These are phyloP conservation scores for Agrochola lychnidis DNA, from an alignment of 2,888 invertebrate species.

Conservation along the genomic window DNA sequence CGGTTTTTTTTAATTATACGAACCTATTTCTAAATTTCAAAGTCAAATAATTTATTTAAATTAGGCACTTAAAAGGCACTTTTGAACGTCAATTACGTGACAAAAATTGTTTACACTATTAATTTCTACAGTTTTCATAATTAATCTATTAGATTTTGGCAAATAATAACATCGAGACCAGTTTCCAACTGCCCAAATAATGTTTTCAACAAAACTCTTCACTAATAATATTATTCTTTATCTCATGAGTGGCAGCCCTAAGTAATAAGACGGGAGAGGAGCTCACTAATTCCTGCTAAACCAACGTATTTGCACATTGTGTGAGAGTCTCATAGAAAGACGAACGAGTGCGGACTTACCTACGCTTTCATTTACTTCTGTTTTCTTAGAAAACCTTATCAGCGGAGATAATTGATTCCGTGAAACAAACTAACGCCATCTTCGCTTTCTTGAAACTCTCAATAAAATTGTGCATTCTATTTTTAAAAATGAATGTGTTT, in stretches of 20 bases:
- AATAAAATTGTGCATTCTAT: not conserved
- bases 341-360: conserved; percentile 50
- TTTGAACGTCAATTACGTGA: too few relatives aligned
- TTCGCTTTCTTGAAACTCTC: not conserved
- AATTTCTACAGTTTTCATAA: not conserved
- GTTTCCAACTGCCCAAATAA: not conserved
- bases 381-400: conserved; percentile 54
- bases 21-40: too few relatives aligned
- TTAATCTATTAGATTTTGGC: not conserved
- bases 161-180: not conserved
- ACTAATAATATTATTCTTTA: not conserved
- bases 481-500: not conserved
- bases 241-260: conserved; percentile 35
- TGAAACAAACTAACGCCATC: conserved; percentile 1
- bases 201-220: not conserved
- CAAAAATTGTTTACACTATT: too few relatives aligned
- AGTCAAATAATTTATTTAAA: too few relatives aligned
- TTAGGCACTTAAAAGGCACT: too few relatives aligned
- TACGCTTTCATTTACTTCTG: conserved; percentile 38
- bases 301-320: conserved; percentile 62
- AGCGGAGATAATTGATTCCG: conserved; percentile 50
- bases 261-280: conserved; percentile 58
- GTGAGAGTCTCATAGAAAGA: conserved; percentile 49
- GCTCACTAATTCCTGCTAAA: conserved; percentile 65
- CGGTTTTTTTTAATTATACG: too few relatives aligned